A percentile compares a stretch with the other conserved stretches of the same genome.
Evolutionary conservation across 2,113 vertebrate species (phyloP).

Genomic region (Dasyprocta punctata): DNA sequence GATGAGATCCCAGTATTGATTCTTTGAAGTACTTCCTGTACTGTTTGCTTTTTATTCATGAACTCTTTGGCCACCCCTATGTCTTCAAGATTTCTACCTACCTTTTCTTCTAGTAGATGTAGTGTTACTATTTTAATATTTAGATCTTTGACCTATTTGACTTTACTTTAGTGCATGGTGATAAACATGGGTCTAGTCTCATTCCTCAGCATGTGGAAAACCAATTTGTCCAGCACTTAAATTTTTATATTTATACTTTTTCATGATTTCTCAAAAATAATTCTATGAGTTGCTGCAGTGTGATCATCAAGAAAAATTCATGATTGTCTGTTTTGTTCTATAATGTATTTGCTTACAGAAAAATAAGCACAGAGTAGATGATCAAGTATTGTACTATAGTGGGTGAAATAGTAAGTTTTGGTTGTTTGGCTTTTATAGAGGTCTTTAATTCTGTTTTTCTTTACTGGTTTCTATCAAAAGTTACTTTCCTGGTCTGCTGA

Average conservation of each 20-base stretch:
- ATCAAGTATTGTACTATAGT: not conserved
- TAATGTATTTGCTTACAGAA: not conserved
- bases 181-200: too few relatives aligned
- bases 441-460: not conserved
- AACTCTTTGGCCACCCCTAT: too few relatives aligned
- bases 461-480: not conserved
- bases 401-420: not conserved
- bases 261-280: not conserved
- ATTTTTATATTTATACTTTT: not conserved
- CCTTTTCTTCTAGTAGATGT: too few relatives aligned
- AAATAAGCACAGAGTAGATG: not conserved
- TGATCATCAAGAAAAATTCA: not conserved
- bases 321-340: not conserved
- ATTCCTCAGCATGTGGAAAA: too few relatives aligned
- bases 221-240: too few relatives aligned
- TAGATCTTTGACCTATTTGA: too few relatives aligned
- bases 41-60: too few relatives aligned
- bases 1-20: too few relatives aligned
- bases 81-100: too few relatives aligned
- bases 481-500: not conserved
- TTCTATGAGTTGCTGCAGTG: not conserved
- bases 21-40: too few relatives aligned
- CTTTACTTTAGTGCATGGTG: too few relatives aligned
- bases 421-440: not conserved
- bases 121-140: too few relatives aligned